These are phyloP conservation scores for Epirrhoe alternata DNA, from an alignment of 2,888 invertebrate genomes.

Conservation along the genomic window DNA sequence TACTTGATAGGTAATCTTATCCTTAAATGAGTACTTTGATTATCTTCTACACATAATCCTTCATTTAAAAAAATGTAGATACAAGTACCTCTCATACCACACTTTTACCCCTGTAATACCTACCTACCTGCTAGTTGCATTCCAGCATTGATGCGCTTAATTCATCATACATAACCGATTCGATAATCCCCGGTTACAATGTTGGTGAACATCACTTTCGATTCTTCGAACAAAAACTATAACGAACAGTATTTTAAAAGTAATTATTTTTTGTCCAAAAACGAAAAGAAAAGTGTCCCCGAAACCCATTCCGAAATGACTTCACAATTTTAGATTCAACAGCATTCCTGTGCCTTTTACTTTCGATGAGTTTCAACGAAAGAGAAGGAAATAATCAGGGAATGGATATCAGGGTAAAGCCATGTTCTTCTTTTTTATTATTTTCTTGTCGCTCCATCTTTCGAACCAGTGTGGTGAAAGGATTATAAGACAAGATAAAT, in stretches of 20 bases:
- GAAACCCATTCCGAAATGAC: constrained; percentile 16
- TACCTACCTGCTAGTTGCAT: too few species aligned
- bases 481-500: too few species aligned
- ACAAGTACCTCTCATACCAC: too few species aligned
- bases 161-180: not conserved
- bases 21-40: too few species aligned
- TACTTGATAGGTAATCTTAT: too few species aligned
- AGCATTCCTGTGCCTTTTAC: constrained; percentile 18
- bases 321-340: constrained; percentile 12
- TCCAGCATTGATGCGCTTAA: not conserved
- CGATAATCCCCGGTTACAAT: not conserved
- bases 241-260: constrained; percentile 10
- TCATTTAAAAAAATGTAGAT: too few species aligned
- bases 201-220: constrained; percentile 20
- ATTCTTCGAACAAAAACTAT: constrained; percentile 17
- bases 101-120: too few species aligned
- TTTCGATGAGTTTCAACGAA: constrained; percentile 5
- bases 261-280: constrained; percentile 30
- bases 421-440: too few species aligned
- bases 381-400: not conserved
- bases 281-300: constrained; percentile 29
- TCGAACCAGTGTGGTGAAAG: too few species aligned
- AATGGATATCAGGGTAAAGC: too few species aligned
- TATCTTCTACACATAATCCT: too few species aligned
- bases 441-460: too few species aligned